Evolutionary conservation across 1,140 invertebrate species (phyloP).

Genomic region (Spodoptera litura): DNA sequence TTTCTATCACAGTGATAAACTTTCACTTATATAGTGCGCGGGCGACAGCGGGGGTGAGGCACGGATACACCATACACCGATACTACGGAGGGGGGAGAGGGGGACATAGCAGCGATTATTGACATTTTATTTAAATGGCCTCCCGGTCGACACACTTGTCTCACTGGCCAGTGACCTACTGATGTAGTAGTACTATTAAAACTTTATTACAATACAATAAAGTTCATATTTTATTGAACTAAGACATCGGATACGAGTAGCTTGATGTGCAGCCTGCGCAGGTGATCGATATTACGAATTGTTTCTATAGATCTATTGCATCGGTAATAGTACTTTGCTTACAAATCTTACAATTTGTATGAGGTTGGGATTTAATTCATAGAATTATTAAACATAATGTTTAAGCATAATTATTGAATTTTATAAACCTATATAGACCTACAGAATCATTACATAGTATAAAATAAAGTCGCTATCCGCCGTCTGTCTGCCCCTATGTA

Average conservation of each 20-base stretch:
- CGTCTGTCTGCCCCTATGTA: no score
- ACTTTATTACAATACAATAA: neutral
- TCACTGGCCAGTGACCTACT: conserved; percentile 8
- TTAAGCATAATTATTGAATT: no score
- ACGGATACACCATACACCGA: neutral
- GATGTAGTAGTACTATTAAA: neutral
- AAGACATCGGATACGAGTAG: no score
- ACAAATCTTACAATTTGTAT: no score
- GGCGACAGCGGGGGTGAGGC: conserved; percentile 24
- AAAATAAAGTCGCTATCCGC: no score
- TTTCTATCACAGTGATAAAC: conserved; percentile 33
- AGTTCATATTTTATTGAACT: no score
- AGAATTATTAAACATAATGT: no score
- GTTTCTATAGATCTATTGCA: neutral
- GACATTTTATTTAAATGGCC: conserved; percentile 34
- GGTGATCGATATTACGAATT: neutral
- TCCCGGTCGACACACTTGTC: conserved; percentile 16
- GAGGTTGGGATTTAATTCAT: no score
- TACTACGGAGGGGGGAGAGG: neutral
- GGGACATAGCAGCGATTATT: conserved; percentile 13
- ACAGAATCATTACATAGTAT: no score
- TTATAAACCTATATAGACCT: no score
- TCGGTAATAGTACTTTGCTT: no score
- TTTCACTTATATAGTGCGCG: conserved; percentile 35
- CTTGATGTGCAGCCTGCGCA: no score